Base-by-base conservation (phyloP, 1,140 invertebrate genomes). In the Papilio helenus region DNA sequence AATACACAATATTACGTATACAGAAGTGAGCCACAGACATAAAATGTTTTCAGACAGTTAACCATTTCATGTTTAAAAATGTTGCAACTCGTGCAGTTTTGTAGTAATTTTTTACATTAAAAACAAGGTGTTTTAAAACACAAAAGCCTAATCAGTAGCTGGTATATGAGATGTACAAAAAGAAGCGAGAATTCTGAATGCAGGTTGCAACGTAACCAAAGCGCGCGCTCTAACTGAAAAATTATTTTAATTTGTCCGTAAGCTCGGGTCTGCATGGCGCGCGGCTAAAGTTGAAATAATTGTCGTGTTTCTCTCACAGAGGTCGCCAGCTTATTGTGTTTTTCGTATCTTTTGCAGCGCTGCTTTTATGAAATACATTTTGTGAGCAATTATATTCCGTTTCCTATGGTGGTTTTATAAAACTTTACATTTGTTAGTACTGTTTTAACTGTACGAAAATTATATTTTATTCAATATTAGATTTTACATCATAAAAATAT, bases 241-340 rank as follows among this genome's bases (percentile, higher is more conserved):
- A 65, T 65, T 65, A 65, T 65, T 65, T 65, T 65, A 65, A 65
- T 65, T 65, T 65, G 23, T 9, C 61, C 61, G 61, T 18, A 26
- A 65, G 26, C 23, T 34, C 61, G 61, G 23, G 23, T 4, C 23
- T 10, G 20, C 20, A 9, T n/a, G 20, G 7, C n/a, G 51, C 16
- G 16, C 55, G 26, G 61, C 61, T 26, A 26, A 65, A 65, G 3
- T 12, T 65, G 23, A 65, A 65, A 65, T 65, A 65, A 29, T 65
- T 65, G 23, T 29, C 61, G 23, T 26, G 61, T 29, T 65, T 65
- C 61, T 65, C 26, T 29, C 23, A 65, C 26, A 29, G 61, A 29
- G 61, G 61, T 29, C 61, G 61, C 61, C 23, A 29, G 61, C 61
- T 65, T 65, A 65, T 65, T 65, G 61, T 65, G 23, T 65, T 65